Percentiles rank a stretch among this genome's conserved stretches.
phyloP scores from a whole-genome alignment of 1,140 invertebrate species.

The Drosophila micromelanica region DNA sequence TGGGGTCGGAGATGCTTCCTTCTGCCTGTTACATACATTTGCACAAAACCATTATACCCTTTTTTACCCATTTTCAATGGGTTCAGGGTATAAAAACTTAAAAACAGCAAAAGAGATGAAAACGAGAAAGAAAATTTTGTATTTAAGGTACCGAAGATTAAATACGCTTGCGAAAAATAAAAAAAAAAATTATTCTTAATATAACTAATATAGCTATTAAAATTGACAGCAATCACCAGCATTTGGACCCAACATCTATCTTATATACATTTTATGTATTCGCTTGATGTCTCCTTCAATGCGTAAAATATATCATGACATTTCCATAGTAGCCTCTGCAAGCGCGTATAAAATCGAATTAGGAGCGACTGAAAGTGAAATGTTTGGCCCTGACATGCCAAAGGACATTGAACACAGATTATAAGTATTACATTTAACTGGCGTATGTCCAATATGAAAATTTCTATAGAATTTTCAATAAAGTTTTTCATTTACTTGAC shows the following conservation, averaged over 20 bases:
- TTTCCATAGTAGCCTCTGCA: background rate
- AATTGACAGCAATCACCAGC: no score
- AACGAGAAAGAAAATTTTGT: conserved; percentile 9
- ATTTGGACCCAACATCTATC: no score
- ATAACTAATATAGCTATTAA: no score
- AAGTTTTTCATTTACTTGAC: no score
- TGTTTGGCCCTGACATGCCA: conserved; percentile 36
- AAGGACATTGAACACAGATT: conserved; percentile 5
- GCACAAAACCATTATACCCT: no score
- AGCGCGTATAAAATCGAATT: conserved; percentile 47
- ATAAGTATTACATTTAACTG: conserved; percentile 8
- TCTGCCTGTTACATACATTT: no score
- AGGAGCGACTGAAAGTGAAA: conserved; percentile 66
- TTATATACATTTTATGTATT: background rate
- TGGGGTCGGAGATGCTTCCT: no score
- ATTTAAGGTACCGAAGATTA: background rate
- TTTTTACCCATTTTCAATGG: no score
- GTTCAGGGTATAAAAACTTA: no score
- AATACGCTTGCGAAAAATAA: background rate
- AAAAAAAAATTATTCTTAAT: background rate
- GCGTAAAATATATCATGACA: background rate
- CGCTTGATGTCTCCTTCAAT: background rate
- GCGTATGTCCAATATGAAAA: conserved; percentile 23
- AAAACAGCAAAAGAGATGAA: conserved; percentile 18
- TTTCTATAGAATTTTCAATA: background rate